Percentiles rank a stretch among this genome's conserved stretches.
phyloP scores from a whole-genome alignment of 1,140 invertebrate species.

The Drosophila fuyamai region DNA sequence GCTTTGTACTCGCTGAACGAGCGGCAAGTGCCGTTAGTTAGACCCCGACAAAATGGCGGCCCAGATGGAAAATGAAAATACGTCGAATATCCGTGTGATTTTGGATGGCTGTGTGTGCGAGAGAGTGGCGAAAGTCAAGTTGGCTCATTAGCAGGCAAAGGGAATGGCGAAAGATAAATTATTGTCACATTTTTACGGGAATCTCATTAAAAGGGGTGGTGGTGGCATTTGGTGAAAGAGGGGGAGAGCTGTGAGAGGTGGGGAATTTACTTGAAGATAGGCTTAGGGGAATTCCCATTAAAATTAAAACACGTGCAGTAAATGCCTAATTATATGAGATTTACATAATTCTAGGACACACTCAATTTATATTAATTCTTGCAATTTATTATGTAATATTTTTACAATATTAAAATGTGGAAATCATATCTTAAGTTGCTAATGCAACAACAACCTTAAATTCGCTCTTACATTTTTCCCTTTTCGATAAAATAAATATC shows the following conservation, averaged over 20 bases:
- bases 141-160: constrained; percentile 40
- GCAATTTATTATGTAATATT: too few relatives aligned
- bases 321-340: neutral
- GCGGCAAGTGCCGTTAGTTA: constrained; percentile 48
- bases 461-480: too few relatives aligned
- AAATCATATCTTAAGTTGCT: too few relatives aligned
- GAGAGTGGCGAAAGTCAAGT: constrained; percentile 43
- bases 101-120: neutral
- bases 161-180: constrained; percentile 33
- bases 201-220: constrained; percentile 22
- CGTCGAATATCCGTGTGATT: constrained; percentile 21
- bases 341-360: neutral
- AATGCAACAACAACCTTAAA: too few relatives aligned
- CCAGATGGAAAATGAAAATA: constrained; percentile 29
- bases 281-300: constrained; percentile 5
- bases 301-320: constrained; percentile 7
- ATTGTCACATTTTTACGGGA: constrained; percentile 45
- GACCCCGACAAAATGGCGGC: constrained; percentile 37
- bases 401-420: too few relatives aligned
- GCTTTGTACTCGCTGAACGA: constrained; percentile 22
- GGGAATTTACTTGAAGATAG: constrained; percentile 13
- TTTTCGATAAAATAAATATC: too few relatives aligned
- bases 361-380: neutral
- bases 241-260: constrained; percentile 6
- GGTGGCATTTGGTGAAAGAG: neutral